Percentiles rank a stretch among this genome's conserved stretches.
phyloP scores from a whole-genome alignment of 2,888 invertebrate species.

The Empis stercorea region DNA sequence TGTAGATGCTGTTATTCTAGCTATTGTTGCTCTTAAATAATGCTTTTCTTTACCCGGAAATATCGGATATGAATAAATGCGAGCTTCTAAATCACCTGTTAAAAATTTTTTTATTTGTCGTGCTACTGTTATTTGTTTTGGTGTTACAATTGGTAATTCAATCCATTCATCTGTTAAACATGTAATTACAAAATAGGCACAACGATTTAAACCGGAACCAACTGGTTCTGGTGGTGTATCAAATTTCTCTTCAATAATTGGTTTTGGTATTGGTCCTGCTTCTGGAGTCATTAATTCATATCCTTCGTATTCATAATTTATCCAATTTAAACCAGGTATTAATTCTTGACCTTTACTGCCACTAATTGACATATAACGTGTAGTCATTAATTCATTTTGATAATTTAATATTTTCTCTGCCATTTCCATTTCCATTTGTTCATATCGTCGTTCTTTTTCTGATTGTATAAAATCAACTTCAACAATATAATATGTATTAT shows the following conservation, averaged over 20 bases:
- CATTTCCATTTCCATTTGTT: conserved; percentile 23
- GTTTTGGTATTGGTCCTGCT: conserved; percentile 15
- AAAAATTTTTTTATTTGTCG: conserved; percentile 60
- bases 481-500: conserved; percentile 66
- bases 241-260: conserved; percentile 24
- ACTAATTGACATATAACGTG: no score
- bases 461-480: conserved; percentile 63
- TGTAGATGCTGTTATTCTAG: conserved; percentile 69
- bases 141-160: conserved; percentile 65
- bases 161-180: conserved; percentile 65
- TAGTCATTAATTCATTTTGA: not conserved
- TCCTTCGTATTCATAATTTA: conserved; percentile 15
- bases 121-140: conserved; percentile 59
- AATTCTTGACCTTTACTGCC: not conserved
- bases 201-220: conserved; percentile 64
- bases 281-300: conserved; percentile 21
- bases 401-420: conserved; percentile 14
- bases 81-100: conserved; percentile 65
- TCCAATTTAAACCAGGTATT: conserved; percentile 20
- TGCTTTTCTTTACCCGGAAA: conserved; percentile 78
- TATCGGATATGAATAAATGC: conserved; percentile 59
- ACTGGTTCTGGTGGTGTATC: conserved; percentile 58
- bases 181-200: conserved; percentile 77
- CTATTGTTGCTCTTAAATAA: conserved; percentile 72
- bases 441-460: conserved; percentile 47